Base-by-base conservation (phyloP, 2,888 invertebrate genomes). In the Archaeoteleia sp. region DNA sequence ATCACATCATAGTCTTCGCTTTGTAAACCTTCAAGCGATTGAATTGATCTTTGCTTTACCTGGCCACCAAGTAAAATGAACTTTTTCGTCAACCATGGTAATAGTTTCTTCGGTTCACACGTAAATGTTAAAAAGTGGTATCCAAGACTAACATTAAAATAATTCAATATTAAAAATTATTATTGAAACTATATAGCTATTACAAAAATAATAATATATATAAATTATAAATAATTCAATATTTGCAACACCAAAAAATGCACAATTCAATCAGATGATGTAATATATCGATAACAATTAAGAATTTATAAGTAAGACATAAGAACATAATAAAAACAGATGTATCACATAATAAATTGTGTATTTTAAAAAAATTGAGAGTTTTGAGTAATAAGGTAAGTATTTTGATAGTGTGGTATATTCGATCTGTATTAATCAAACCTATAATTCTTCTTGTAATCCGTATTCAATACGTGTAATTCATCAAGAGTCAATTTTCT, bases 71-170 rank as follows among this genome's bases (percentile, higher is more conserved):
- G 86, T 1, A 82, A 77, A 46, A 83, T 68, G 76, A 94, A 93
- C 74, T 88, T 87, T 37, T 89, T 86, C 82, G 88, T 88, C 0
- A 95, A 83, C 82, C 90, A 90, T 0, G 91, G 91, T 10, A 95
- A 81, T n/a, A 93, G 85, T 51, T 87, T 87, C 0, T 86, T 74
- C 0, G 92, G 90, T 73, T 93, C 92, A 23, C 90, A 89, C 0
- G 91, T 90, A 73, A 92, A 92, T 0, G 93, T 90, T 0, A 91
- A 86, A 71, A 91, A 93, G 1, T 88, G 88, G 48, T 87, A 86
- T 0, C 93, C 95, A 0, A 85, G 85, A 0, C 92, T 92, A 30
- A 32, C 60, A 61, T 30, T 42, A n/a, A 2, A 35, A 0, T 13
- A 53, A 10, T 43, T 14, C 9, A 12, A 42, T 12, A 37, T 2